These are phyloP conservation scores for Calypte anna DNA, from an alignment of 2,113 vertebrate species.

Conservation along the genomic window DNA sequence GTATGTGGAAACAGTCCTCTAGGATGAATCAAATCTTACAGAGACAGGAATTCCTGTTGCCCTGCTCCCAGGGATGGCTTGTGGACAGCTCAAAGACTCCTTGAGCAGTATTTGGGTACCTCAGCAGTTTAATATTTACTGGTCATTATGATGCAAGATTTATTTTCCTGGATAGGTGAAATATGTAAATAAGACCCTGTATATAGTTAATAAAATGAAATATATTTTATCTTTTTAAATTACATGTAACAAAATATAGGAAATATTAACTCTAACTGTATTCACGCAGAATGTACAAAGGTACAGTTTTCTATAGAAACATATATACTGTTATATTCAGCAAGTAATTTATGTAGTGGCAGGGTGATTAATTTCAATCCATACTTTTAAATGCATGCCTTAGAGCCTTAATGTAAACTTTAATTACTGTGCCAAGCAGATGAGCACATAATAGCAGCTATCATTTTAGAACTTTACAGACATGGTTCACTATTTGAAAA, in stretches of 20 bases:
- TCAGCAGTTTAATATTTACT: not conserved
- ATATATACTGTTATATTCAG: not conserved
- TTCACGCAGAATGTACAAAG: not conserved
- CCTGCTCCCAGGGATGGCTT: not conserved
- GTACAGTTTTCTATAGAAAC: not conserved
- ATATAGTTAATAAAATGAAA: not conserved
- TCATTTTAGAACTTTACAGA: slow-evolving; percentile 4
- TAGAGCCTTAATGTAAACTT: not conserved
- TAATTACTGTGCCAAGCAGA: slow-evolving; percentile 15
- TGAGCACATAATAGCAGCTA: slow-evolving; percentile 12
- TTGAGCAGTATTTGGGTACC: not conserved
- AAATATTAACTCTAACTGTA: not conserved
- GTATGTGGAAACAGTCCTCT: not conserved
- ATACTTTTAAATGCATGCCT: not conserved
- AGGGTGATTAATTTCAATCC: not conserved
- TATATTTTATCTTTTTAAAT: not conserved
- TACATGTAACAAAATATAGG: not conserved
- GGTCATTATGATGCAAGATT: not conserved
- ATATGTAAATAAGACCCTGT: fast-evolving
- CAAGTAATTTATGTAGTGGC: not conserved
- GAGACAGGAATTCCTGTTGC: not conserved
- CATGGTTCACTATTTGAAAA: not conserved
- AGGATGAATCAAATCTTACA: not conserved
- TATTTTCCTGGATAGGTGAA: not conserved
- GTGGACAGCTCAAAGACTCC: not conserved